Evolutionary conservation across 2,797 vertebrate species (phyloP).

Genomic region (Sebastes cheni): DNA sequence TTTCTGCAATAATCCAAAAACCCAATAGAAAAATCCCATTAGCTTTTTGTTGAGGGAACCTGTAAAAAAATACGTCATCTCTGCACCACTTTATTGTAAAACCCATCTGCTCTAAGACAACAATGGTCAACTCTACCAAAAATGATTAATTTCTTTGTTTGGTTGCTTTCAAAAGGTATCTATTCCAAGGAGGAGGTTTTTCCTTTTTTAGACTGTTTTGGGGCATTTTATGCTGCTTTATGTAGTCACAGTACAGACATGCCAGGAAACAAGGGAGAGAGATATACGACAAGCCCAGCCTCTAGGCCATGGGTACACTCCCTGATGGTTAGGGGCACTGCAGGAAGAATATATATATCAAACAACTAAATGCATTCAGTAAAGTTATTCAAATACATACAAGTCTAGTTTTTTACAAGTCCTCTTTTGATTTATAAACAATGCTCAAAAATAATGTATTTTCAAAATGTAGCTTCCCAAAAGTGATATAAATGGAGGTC

Average conservation of each 20-base stretch:
- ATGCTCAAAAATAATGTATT: background rate
- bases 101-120: background rate
- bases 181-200: background rate
- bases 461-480: background rate
- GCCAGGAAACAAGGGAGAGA: background rate
- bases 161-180: background rate
- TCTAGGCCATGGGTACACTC: background rate
- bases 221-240: background rate
- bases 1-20: no score
- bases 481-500: background rate
- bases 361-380: background rate
- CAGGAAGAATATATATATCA: background rate
- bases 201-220: background rate
- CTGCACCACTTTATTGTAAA: background rate
- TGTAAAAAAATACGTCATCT: no score
- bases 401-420: background rate
- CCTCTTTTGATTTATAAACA: background rate
- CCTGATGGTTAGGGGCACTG: background rate
- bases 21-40: no score
- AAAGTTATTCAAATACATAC: background rate
- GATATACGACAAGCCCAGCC: background rate
- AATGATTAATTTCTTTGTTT: background rate
- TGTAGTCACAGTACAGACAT: background rate
- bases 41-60: no score
- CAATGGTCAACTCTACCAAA: background rate